Conservation (phyloP, 2,888 invertebrate genomes). For the Lasioglossum calceatum region DNA sequence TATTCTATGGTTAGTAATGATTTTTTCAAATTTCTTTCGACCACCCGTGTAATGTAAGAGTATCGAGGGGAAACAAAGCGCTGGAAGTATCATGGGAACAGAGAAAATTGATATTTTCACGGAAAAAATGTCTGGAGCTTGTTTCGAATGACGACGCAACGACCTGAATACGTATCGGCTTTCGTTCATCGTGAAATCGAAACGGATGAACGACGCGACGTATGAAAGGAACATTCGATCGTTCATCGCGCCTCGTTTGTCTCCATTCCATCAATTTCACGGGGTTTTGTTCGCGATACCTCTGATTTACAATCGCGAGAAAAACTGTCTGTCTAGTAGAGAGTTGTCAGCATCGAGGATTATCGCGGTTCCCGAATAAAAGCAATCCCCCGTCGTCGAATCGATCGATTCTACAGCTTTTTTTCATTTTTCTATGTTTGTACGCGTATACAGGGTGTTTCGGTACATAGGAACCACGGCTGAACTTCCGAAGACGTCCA, state of each 20-base stretch:
- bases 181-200: constrained; percentile 28
- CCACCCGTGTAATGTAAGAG: background rate
- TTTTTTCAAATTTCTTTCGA: background rate
- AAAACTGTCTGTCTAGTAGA: constrained; percentile 4
- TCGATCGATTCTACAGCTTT: constrained; percentile 3
- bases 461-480: background rate
- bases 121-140: background rate
- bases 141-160: background rate
- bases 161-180: constrained; percentile 23
- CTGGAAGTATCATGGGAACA: background rate
- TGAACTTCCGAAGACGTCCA: too few relatives aligned
- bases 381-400: constrained; percentile 19
- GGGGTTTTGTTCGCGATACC: constrained; percentile 33
- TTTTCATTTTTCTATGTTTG: background rate
- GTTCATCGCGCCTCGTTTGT: constrained; percentile 47
- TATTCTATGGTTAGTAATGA: background rate
- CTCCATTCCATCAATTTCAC: constrained; percentile 37
- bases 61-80: background rate
- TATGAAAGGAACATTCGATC: constrained; percentile 32
- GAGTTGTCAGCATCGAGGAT: constrained; percentile 16
- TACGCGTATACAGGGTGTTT: constrained; percentile 6
- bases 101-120: background rate
- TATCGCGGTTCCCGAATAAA: constrained; percentile 30
- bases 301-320: constrained; percentile 37
- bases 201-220: constrained; percentile 41